Base-by-base conservation (phyloP, 2,113 vertebrate species). In the Neotragus pygmaeus region DNA sequence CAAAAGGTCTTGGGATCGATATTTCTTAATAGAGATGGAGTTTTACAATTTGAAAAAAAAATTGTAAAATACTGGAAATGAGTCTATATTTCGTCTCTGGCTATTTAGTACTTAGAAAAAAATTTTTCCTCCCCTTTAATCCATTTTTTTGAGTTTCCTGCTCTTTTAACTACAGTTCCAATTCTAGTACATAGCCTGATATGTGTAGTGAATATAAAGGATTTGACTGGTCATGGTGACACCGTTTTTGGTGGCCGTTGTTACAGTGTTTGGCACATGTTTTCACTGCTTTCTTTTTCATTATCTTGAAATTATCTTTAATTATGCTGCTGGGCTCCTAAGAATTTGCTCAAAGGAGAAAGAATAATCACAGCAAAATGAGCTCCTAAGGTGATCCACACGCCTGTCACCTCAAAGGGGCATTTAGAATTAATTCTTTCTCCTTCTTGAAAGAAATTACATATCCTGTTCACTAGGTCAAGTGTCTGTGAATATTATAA, bases 311-410 rank as follows among this genome's bases (percentile, higher is more conserved):
- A 75, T 75, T 73, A 27, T 75, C 70, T 27, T 75, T 39, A 92
- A 88, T 87, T 86, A 51, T 36, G 11, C 16, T 82, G 16, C 55
- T 91, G 27, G 33, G 4, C 49, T 78, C 11, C 75, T 88, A 96
- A 88, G 66, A 89, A 89, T 85, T 92, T 92, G 8, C 33, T 96
- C 17, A 78, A 96, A 90, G 33, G 43, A 85, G 27, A 87, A 89
- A 88, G 19, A 30, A 89, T n/a, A 92, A 90, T 21, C 39, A 92
- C 95, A 77, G 23, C 23, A 88, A 88, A 96, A 51, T 96, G 66
- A 77, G 4, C 17, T 86, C 21, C 73, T 94, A 47, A 30, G 23
- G 23, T 84, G 23, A 21, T 64, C 28, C 39, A 88, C 90, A 80
- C 1, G 23, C 3, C 58, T 64, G 9, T 84, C 47, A 88, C 28